phyloP scores from a whole-genome alignment of 2,113 vertebrate species.

The Phylloscopus whistleri region DNA sequence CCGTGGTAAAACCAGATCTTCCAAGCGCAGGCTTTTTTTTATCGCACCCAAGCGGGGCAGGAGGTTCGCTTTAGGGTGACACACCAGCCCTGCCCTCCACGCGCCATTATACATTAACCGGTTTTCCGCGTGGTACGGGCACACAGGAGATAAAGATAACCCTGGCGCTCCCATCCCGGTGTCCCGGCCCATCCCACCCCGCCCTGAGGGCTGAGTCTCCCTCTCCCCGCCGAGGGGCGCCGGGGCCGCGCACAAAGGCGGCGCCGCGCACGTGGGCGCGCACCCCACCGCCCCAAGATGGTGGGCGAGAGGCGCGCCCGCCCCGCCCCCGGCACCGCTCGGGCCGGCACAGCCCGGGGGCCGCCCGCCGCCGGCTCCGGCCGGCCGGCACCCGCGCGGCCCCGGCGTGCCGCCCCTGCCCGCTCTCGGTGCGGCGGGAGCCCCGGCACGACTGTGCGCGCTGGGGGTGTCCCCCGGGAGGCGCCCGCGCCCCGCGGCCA shows the following conservation, averaged over 20 bases:
- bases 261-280: not conserved
- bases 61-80: not conserved
- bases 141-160: not conserved
- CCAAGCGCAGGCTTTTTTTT: rapidly evolving
- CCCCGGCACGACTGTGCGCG: not conserved
- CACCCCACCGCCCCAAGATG: not conserved
- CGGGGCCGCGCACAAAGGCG: slow-evolving; percentile 5
- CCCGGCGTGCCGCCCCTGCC: not conserved
- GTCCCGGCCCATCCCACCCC: not conserved
- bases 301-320: not conserved
- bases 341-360: not conserved
- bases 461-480: not conserved
- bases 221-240: not conserved
- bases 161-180: rapidly evolving
- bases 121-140: not conserved
- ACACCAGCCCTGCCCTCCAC: not conserved
- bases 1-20: not conserved
- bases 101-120: not conserved
- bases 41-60: no score
- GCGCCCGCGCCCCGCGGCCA: not conserved
- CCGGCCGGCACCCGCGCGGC: not conserved
- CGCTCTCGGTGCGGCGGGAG: not conserved
- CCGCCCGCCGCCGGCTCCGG: no score
- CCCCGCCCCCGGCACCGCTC: not conserved
- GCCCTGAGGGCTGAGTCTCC: not conserved